phyloP scores from a whole-genome alignment of 2,888 invertebrate genomes.

The Phengaris arion region DNA sequence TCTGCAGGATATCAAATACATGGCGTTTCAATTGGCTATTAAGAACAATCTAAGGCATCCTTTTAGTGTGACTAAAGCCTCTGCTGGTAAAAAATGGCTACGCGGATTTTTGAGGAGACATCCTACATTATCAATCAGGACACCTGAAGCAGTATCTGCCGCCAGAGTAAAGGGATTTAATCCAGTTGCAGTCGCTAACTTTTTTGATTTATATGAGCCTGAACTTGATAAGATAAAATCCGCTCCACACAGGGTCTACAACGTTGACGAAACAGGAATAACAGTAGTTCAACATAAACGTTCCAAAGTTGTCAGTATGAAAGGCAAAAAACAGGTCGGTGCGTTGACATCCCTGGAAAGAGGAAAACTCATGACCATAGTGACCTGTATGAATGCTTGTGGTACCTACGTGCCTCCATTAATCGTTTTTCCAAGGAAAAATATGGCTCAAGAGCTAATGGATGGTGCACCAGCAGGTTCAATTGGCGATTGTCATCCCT shows the following conservation, averaged over 20 bases:
- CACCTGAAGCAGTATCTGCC: not conserved
- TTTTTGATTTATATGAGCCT: not conserved
- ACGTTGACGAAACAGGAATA: constrained; percentile 23
- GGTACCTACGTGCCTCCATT: constrained; percentile 30
- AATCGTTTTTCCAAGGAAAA: constrained; percentile 28
- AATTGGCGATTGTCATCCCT: constrained; percentile 27
- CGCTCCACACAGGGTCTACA: constrained; percentile 1
- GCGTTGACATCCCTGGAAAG: constrained; percentile 27
- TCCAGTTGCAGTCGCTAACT: not conserved
- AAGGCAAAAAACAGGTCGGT: constrained; percentile 15
- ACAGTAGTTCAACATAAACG: constrained; percentile 18
- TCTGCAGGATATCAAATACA: not conserved
- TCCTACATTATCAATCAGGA: too few relatives aligned
- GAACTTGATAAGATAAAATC: constrained; percentile 4
- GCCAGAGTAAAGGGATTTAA: constrained; percentile 7
- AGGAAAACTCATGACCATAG: constrained; percentile 22
- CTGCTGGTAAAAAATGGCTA: constrained; percentile 12
- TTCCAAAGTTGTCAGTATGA: not conserved
- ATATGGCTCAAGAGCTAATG: constrained; percentile 29
- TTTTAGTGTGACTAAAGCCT: too few relatives aligned
- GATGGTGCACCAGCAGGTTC: constrained; percentile 31
- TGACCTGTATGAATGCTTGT: constrained; percentile 22
- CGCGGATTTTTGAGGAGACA: too few relatives aligned
- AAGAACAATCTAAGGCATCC: too few relatives aligned
- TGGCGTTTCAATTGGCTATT: not conserved